Percentiles rank a stretch among this genome's conserved stretches.
phyloP scores from a whole-genome alignment of 2,888 invertebrate species.

The Cylindroiulus punctatus region DNA sequence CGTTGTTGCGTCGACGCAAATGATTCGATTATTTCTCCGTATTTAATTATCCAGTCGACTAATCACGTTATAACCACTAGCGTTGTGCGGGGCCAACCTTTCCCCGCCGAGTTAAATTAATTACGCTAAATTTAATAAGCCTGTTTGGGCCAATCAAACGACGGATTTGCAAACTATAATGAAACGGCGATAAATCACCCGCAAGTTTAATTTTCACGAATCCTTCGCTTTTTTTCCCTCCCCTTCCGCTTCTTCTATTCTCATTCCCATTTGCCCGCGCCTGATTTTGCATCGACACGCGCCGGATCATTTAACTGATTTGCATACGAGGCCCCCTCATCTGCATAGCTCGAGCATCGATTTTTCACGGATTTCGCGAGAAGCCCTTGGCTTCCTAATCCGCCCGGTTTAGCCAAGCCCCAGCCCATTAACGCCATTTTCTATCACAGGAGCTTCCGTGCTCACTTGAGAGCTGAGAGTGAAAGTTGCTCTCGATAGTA shows the following conservation, averaged over 20 bases:
- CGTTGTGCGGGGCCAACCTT: neutral
- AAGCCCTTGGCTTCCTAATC: neutral
- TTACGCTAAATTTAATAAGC: conserved; percentile 32
- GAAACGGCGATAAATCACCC: conserved; percentile 32
- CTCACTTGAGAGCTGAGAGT: too few species aligned
- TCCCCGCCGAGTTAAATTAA: neutral
- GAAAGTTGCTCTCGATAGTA: too few species aligned
- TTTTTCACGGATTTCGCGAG: neutral
- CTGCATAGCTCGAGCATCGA: neutral
- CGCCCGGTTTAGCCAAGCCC: neutral
- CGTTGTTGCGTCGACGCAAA: conserved; percentile 18
- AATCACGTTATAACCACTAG: conserved; percentile 22
- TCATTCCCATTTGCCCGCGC: neutral
- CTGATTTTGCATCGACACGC: conserved; percentile 26
- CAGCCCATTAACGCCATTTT: neutral
- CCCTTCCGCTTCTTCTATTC: neutral
- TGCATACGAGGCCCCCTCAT: conserved; percentile 1
- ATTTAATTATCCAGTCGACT: conserved; percentile 32
- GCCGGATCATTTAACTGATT: conserved; percentile 26
- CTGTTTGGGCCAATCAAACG: conserved; percentile 25
- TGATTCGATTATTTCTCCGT: conserved; percentile 25
- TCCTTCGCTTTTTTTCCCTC: neutral
- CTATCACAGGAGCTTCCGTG: too few species aligned
- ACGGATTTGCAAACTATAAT: conserved; percentile 25
- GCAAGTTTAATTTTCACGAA: conserved; percentile 24